phyloP scores from a whole-genome alignment of 2,113 vertebrate species.

The Mirounga angustirostris region DNA sequence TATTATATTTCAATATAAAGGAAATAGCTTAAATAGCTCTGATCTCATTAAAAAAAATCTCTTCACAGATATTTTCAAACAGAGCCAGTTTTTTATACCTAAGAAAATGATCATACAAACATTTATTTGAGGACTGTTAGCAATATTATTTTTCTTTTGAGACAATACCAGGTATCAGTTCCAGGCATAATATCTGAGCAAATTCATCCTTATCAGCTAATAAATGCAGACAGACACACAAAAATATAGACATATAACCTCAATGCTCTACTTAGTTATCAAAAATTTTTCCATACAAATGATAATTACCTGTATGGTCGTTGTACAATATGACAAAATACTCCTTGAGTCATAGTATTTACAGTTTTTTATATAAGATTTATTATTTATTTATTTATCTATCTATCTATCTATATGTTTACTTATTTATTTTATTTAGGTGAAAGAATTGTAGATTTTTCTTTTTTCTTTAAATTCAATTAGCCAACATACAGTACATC shows the following conservation, averaged over 20 bases:
- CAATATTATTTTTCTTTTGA: conserved; percentile 5
- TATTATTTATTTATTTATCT: not conserved
- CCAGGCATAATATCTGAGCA: not conserved
- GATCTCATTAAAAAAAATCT: not conserved
- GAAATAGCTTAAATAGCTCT: not conserved
- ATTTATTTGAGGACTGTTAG: not conserved
- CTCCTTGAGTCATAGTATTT: not conserved
- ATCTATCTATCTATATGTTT: no score
- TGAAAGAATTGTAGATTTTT: no score
- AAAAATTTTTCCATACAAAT: not conserved
- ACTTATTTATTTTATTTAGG: no score
- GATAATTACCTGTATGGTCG: not conserved
- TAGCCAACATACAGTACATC: no score
- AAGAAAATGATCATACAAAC: not conserved
- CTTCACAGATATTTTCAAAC: not conserved
- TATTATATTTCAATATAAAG: not conserved
- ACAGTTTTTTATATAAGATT: not conserved
- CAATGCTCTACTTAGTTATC: not conserved
- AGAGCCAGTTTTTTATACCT: not conserved
- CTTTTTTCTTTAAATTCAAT: no score
- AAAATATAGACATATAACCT: not conserved
- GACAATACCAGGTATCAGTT: not conserved
- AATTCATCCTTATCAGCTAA: not conserved
- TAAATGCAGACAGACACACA: not conserved
- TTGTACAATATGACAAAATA: not conserved